These are phyloP conservation scores for Rutilus rutilus DNA, from an alignment of 2,113 vertebrate genomes.

Conservation along the genomic window DNA sequence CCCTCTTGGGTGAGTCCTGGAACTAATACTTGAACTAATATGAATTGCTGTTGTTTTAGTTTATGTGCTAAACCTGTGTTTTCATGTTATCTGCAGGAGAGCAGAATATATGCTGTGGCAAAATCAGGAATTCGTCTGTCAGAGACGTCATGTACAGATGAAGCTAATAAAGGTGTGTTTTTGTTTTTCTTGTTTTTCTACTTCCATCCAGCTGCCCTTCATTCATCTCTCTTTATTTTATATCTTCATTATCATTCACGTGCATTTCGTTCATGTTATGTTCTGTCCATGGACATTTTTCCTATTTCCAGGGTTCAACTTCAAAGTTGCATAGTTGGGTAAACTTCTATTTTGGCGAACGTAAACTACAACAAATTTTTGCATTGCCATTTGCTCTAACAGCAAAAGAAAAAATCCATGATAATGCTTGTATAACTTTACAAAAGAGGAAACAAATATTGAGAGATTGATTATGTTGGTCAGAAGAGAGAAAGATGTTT, in stretches of 20 bases:
- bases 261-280: not conserved
- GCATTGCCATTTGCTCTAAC: too few relatives aligned
- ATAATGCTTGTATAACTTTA: too few relatives aligned
- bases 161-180: conserved; percentile 83
- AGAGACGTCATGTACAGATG: conserved; percentile 83
- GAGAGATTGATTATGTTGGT: too few relatives aligned
- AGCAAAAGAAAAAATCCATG: too few relatives aligned
- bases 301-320: too few relatives aligned
- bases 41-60: not conserved
- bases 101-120: conserved; percentile 96
- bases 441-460: too few relatives aligned
- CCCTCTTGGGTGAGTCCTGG: conserved; percentile 90
- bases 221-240: not conserved
- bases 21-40: not conserved
- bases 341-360: not conserved
- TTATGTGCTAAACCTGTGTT: not conserved
- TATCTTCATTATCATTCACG: not conserved
- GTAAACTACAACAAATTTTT: too few relatives aligned
- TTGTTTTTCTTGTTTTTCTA: too few relatives aligned
- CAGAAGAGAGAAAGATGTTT: too few relatives aligned
- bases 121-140: conserved; percentile 95
- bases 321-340: not conserved
- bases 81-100: conserved; percentile 80
- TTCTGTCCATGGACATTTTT: too few relatives aligned
- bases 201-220: not conserved